Conservation (phyloP, 2,888 invertebrate species). For the Macaria notata region DNA sequence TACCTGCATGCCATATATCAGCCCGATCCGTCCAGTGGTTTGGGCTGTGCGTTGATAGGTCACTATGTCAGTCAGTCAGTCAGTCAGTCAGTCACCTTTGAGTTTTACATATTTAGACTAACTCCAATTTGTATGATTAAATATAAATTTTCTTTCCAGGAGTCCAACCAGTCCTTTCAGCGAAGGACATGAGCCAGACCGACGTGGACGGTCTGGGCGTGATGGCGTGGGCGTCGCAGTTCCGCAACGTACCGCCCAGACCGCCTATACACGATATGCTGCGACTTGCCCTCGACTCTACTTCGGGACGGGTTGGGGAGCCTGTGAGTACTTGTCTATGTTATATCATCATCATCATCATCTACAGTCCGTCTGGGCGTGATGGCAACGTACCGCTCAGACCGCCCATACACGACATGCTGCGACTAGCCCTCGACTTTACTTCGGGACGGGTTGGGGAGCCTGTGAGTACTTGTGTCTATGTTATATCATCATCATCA, state of each 20-base stretch:
- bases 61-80: no score
- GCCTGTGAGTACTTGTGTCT: slow-evolving; percentile 83
- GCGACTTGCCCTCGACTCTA: slow-evolving; percentile 89
- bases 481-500: no score
- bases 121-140: no score
- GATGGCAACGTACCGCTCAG: slow-evolving; percentile 94
- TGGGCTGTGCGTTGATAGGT: no score
- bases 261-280: slow-evolving; percentile 92
- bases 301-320: slow-evolving; percentile 93
- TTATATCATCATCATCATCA: no score
- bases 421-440: slow-evolving; percentile 90
- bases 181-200: slow-evolving; percentile 96
- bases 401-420: slow-evolving; percentile 91
- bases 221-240: slow-evolving; percentile 97
- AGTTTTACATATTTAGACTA: no score
- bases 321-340: slow-evolving; percentile 81
- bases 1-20: no score
- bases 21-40: no score
- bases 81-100: no score
- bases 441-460: slow-evolving; percentile 94
- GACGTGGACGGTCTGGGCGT: slow-evolving; percentile 98
- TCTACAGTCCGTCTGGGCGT: no score
- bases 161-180: slow-evolving; percentile 93
- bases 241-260: slow-evolving; percentile 93
- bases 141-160: slow-evolving; percentile 68